Base-by-base conservation (phyloP, 2,797 vertebrate species). In the Thaleichthys pacificus region DNA sequence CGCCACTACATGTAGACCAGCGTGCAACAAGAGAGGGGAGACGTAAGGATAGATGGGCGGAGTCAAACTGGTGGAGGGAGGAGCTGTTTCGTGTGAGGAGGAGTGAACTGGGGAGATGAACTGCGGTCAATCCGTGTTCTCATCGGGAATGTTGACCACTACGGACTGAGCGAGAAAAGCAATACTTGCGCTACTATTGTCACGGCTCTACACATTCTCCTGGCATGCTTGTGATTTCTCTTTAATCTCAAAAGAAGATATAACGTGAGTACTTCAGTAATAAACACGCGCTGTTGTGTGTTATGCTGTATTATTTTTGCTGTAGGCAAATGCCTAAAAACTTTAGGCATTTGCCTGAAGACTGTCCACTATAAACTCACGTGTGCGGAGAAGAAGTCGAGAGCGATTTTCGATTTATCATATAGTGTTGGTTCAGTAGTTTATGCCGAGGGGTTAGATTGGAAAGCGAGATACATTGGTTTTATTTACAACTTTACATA, bases 121-220 rank as follows among this genome's bases (percentile, higher is more conserved):
- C 64, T 66, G 64, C 24, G 73, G 17, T 28, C 63, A 47, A 21
- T 78, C 60, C 28, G 68, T 8, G 22, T 87, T 82, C 86, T 74
- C 77, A 83, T 76, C 80, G 84, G 82, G 84, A 80, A 87, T 86
- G 84, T 80, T 84, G 85, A 85, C 85, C 87, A 74, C 76, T 79
- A 82, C 71, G 81, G 71, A 71, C 78, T 88, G 90, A 90, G 61
- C 69, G 49, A 73, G 70, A 77, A 80, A 22, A 73, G 56, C 66
- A 54, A 51, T 7, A 19, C 22, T 64, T 71, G 74, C 49, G 32
- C 17, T 38, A 21, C 62, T 42, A 66, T 42, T 24, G 6, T 35
- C 19, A 64, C 11, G 63, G 6, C 32, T 64, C 8, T 42, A 15
- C 28, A 4, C 62, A 5, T n/a, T 38, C 35, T 21, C 12, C 19